Evolutionary conservation across 2,113 vertebrate genomes (phyloP), one percentile per base, ranked within the genome.

Genomic region (Pleuronectes platessa): DNA sequence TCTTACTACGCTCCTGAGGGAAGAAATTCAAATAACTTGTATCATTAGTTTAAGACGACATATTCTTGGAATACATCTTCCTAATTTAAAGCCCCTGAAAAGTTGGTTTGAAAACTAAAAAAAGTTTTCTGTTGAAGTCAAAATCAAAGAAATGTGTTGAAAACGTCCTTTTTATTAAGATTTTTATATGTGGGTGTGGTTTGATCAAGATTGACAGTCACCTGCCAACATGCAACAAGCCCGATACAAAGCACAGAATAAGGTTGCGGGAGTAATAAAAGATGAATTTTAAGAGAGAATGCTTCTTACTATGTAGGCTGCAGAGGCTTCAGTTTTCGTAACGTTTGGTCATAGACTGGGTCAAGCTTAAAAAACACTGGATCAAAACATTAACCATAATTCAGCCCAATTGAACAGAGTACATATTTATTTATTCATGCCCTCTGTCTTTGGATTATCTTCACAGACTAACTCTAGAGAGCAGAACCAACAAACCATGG

Each of bases 171-270:
- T 47, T 24, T 10, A 27, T 27, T 18, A 20, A 13, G 1, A 20
- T 6, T 49, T 31, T 7, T 1, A 1, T 6, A 2, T 15, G 21
- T 15, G 2, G 13, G 61, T 2, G n/a, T 14, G 21, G 61, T 15
- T 45, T 63, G 61, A 63, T 63, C 37, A 45, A n/a, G 23, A 45
- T 40, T 23, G 61, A 63, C 35, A 27, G 21, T 45, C n/a, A 64
- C 40, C 7, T 64, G 21, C 13, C 37, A 49, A n/a, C 10, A 9
- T 54, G 7, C 18, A 20, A 54, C n/a, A 14, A 7, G 8, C 51
- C 14, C 20, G 5, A 4, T 18, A 2, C n/a, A 17, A n/a, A 10
- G 26, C 27, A 61, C 26, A 61, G 15, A 10, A 37, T 37, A 10
- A 37, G 9, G 27, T 18, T n/a, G 49, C 20, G 17, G 27, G 59